Evolutionary conservation across 2,797 vertebrate species (phyloP), one percentile per base, ranked within the genome.

Genomic region (Uromys caudimaculatus): DNA sequence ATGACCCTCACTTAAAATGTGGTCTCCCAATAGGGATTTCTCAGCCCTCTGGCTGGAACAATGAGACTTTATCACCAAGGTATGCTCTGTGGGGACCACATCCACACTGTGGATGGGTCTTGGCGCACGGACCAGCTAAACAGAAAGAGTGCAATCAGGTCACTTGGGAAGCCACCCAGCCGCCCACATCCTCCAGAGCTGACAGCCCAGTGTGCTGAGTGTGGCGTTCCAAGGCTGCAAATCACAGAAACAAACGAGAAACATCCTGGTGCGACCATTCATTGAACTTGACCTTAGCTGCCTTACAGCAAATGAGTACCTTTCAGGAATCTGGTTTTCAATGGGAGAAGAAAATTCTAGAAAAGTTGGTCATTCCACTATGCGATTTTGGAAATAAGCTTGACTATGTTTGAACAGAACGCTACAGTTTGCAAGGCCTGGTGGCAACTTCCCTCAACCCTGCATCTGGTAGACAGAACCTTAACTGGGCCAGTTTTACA

Each of bases 221-320:
- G 0, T 0, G n/a, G 27, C 73, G 24, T 35, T 81, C 81, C 32
- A 67, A 90, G 89, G 73, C 86, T 17, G 90, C 64, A 71, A 81
- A 50, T 58, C 50, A 58, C 41, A 81, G 91, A 91, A 38, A 38
- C 24, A 32, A 89, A 91, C 77, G 54, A 82, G 85, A 95, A 88
- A 60, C 75, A 64, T 24, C 35, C 27, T 58, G 77, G 58, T 13
- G 14, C 58, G n/a, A 41, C n/a, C 88, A 89, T 71, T 96, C 97
- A 96, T 4, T 73, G 82, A 94, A 50, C 62, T 92, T 83, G 94
- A 94, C 75, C 73, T 52, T 83, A 32, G 82, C 32, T 67, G 78
- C 58, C 81, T 71, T 82, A 41, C 1, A 76, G 58, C 67, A 89
- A 67, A 73, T 2, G 35, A 83, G 58, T 69, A 56, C 52, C 78